Percentiles rank a stretch among this genome's conserved stretches.
Evolutionary conservation across 2,113 vertebrate genomes (phyloP).

Genomic region (Crotalus tigris): DNA sequence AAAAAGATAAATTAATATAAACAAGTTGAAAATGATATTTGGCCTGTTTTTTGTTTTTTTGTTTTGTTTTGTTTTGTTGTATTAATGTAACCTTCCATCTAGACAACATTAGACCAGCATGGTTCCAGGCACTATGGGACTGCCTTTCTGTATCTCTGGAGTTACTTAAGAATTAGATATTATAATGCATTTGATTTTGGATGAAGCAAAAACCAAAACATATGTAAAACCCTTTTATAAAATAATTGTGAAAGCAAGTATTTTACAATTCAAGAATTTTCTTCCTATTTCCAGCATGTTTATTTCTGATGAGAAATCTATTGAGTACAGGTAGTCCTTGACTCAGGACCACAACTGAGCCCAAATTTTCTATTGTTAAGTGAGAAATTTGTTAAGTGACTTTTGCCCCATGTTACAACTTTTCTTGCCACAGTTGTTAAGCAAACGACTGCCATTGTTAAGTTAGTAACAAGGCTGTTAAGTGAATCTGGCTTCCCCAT

Average conservation of each 20-base stretch:
- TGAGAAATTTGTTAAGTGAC: background rate
- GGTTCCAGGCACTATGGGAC: background rate
- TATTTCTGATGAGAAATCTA: conserved; percentile 38
- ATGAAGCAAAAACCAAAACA: background rate
- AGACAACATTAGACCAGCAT: background rate
- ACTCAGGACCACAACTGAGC: background rate
- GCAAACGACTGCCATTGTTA: background rate
- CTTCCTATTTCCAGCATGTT: conserved; percentile 38
- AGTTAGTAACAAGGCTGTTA: background rate
- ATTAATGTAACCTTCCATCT: background rate
- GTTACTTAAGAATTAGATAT: background rate
- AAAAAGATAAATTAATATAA: background rate
- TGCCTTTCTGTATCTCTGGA: background rate
- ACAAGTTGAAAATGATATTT: background rate
- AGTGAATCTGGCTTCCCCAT: background rate
- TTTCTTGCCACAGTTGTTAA: background rate
- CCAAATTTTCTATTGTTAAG: background rate
- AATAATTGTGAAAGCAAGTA: background rate
- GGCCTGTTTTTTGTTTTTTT: background rate
- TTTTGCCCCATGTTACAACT: background rate
- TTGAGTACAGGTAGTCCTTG: background rate
- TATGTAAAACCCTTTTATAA: conserved; percentile 5
- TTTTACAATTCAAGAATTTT: conserved; percentile 1
- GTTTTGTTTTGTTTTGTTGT: background rate
- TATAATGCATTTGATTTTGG: background rate